phyloP scores from a whole-genome alignment of 2,888 invertebrate genomes.

The Brenthis daphne region DNA sequence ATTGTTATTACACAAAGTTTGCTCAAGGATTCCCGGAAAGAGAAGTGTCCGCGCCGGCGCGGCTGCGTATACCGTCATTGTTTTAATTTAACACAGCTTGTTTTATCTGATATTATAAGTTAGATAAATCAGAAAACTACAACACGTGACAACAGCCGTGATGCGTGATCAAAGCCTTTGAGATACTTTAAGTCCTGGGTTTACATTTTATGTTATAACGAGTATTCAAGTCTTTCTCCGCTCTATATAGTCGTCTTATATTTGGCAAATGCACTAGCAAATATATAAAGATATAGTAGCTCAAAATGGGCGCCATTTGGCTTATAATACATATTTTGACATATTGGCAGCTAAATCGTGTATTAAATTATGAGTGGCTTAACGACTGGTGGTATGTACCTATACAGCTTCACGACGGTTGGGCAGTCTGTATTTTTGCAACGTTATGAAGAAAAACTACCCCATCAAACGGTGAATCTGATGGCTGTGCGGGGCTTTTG shows the following conservation, averaged over 20 bases:
- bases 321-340: constrained; percentile 27
- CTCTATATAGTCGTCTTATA: neutral
- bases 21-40: constrained; percentile 15
- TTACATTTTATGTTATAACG: too few relatives aligned
- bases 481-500: too few relatives aligned
- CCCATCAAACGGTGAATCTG: too few relatives aligned
- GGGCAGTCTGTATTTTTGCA: too few relatives aligned
- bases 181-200: neutral
- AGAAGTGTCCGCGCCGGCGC: neutral
- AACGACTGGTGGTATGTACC: constrained; percentile 3
- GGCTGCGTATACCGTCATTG: neutral
- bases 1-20: neutral
- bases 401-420: too few relatives aligned
- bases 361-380: constrained; percentile 27
- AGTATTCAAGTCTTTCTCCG: too few relatives aligned
- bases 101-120: neutral
- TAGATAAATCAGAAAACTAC: constrained; percentile 1
- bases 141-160: constrained; percentile 5
- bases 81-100: constrained; percentile 11
- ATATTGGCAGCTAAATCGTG: constrained; percentile 31
- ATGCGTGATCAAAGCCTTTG: neutral
- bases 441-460: too few relatives aligned
- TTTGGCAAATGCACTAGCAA: neutral
- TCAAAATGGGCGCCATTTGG: constrained; percentile 23
- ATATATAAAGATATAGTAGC: constrained; percentile 3